These are phyloP conservation scores for Pachypanchax playfairii DNA, from an alignment of 2,113 vertebrate genomes.

Conservation along the genomic window DNA sequence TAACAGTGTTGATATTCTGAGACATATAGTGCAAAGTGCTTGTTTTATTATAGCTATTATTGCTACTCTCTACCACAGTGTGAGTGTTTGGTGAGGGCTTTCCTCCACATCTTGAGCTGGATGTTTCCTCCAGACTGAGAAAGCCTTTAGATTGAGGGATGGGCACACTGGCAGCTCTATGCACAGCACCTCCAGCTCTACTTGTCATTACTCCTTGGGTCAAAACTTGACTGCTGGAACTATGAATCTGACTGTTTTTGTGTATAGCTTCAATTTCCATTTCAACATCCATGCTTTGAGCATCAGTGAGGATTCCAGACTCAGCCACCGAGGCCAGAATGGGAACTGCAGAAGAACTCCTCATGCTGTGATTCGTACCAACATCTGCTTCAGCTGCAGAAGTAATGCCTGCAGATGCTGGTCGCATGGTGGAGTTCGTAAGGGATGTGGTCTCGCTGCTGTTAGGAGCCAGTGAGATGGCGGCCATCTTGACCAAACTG, in stretches of 20 bases:
- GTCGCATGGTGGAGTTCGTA: constrained; percentile 78
- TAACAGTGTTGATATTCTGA: constrained; percentile 80
- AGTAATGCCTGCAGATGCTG: constrained; percentile 79
- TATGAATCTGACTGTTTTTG: constrained; percentile 77
- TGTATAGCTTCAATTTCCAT: constrained; percentile 86
- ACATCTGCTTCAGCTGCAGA: constrained; percentile 77
- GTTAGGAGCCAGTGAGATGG: constrained; percentile 90
- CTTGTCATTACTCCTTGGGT: constrained; percentile 66
- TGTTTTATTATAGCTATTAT: constrained; percentile 77
- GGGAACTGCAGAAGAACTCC: constrained; percentile 85
- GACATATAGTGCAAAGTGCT: constrained; percentile 78
- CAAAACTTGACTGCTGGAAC: constrained; percentile 44
- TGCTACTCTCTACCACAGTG: constrained; percentile 75
- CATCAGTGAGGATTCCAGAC: constrained; percentile 58
- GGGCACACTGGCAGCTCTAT: constrained; percentile 84
- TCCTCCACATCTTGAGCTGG: constrained; percentile 77
- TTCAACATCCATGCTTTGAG: constrained; percentile 85
- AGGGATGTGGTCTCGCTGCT: constrained; percentile 71
- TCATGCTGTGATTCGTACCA: constrained; percentile 78
- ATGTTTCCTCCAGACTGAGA: constrained; percentile 73
- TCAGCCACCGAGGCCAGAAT: constrained; percentile 83
- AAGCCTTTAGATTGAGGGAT: constrained; percentile 79
- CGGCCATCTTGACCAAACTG: constrained; percentile 94
- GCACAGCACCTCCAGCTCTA: constrained; percentile 69
- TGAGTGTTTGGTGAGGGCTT: constrained; percentile 72